These are phyloP conservation scores for Sitophilus oryzae DNA, from an alignment of 1,140 invertebrate species.

Conservation along the genomic window DNA sequence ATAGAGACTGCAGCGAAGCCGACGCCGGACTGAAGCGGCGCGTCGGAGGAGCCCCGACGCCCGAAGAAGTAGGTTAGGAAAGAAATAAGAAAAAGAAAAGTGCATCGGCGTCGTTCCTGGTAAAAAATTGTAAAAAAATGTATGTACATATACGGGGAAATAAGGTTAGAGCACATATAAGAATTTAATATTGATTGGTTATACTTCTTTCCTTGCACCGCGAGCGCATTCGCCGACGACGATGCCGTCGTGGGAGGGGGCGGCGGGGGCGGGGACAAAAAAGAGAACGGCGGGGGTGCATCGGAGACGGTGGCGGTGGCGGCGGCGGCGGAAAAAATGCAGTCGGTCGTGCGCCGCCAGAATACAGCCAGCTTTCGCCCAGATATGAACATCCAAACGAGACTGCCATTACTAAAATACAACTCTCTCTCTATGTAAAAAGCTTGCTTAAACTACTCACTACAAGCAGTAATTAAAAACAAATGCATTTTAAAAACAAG, in stretches of 20 bases:
- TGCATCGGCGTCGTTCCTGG: conserved; percentile 34
- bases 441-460: too few species aligned
- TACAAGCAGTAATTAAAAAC: too few species aligned
- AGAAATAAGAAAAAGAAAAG: conserved; percentile 43
- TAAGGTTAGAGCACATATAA: conserved; percentile 42
- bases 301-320: conserved; percentile 3
- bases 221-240: conserved; percentile 24
- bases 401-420: too few species aligned
- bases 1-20: conserved; percentile 42
- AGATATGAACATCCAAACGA: too few species aligned
- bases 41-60: conserved; percentile 28
- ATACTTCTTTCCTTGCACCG: conserved; percentile 34
- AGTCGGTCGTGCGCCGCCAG: conserved; percentile 20
- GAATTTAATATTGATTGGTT: conserved; percentile 45
- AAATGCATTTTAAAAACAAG: too few species aligned
- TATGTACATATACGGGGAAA: conserved; percentile 44
- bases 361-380: conserved; percentile 23
- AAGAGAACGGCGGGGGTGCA: conserved; percentile 1
- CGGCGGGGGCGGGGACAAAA: conserved; percentile 10
- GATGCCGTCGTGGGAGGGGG: conserved; percentile 13
- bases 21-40: conserved; percentile 36
- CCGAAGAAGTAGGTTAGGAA: conserved; percentile 43
- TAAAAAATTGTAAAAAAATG: conserved; percentile 44
- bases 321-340: conserved; percentile 25
- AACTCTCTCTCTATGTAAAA: too few species aligned